Conservation (phyloP, 2,113 vertebrate genomes). For the Mesitornis unicolor region DNA sequence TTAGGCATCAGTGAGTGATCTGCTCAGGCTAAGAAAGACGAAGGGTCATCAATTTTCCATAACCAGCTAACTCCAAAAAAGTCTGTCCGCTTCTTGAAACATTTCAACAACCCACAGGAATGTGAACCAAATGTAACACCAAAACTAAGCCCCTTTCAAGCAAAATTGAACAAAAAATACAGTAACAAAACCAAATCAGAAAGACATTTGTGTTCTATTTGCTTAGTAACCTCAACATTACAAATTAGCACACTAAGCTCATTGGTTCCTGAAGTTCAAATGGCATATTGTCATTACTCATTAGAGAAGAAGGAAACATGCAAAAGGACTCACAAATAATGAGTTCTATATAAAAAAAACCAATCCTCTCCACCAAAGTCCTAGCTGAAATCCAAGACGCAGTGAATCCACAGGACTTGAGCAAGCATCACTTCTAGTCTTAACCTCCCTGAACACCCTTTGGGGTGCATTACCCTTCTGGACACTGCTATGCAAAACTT, state of each 20-base stretch:
- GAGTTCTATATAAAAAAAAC: neutral
- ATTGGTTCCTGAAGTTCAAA: neutral
- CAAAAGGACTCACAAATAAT: neutral
- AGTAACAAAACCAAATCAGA: neutral
- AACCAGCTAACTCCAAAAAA: neutral
- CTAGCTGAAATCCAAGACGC: neutral
- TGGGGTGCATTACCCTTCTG: neutral
- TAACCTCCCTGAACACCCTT: neutral
- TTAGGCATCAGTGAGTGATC: neutral
- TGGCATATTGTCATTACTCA: neutral
- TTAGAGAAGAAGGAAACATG: neutral
- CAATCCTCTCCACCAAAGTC: neutral
- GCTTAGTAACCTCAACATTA: neutral
- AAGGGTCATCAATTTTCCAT: neutral
- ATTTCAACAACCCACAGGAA: neutral
- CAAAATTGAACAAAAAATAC: neutral
- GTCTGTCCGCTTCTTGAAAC: neutral
- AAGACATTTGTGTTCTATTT: neutral
- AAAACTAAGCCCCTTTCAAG: neutral
- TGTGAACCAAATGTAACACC: neutral
- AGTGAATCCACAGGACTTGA: neutral
- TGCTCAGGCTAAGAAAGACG: neutral
- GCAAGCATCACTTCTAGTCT: neutral
- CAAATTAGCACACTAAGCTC: neutral
- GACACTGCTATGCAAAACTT: neutral